A percentile compares a stretch with the other conserved stretches of the same genome.
Conservation (phyloP, 2,888 invertebrate species). For the Pseudolycoriella hygida region DNA sequence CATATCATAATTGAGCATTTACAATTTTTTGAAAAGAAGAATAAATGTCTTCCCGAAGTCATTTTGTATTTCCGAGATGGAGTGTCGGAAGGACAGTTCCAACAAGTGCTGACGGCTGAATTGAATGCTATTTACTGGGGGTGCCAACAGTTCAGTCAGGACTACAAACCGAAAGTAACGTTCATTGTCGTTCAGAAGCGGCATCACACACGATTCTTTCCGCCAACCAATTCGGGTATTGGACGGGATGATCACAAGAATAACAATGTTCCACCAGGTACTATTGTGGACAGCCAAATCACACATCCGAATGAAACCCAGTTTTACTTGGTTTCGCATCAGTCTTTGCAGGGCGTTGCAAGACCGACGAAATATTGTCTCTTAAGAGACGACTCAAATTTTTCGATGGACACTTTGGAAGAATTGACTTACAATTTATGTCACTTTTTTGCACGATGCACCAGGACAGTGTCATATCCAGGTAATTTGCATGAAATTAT, state of each 20-base stretch:
- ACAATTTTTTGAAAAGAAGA: constrained; percentile 33
- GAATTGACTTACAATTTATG: constrained; percentile 66
- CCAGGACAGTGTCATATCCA: constrained; percentile 67
- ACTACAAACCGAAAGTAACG: constrained; percentile 38
- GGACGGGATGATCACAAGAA: constrained; percentile 32
- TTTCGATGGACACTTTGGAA: constrained; percentile 58
- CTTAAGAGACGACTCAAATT: constrained; percentile 60
- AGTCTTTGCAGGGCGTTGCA: constrained; percentile 65
- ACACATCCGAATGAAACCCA: constrained; percentile 76
- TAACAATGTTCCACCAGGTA: constrained; percentile 68
- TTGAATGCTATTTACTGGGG: constrained; percentile 53
- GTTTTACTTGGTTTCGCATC: constrained; percentile 69
- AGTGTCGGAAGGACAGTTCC: constrained; percentile 73
- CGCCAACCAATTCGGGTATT: constrained; percentile 21
- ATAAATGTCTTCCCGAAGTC: constrained; percentile 24
- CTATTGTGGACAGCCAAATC: constrained; percentile 69
- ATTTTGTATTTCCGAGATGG: constrained; percentile 74
- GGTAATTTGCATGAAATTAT: too few relatives aligned
- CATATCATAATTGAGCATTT: constrained; percentile 49
- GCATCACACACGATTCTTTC: constrained; percentile 68
- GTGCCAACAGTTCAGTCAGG: constrained; percentile 26
- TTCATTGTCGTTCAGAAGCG: constrained; percentile 93
- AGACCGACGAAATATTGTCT: constrained; percentile 75
- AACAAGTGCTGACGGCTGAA: constrained; percentile 35
- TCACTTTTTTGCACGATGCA: constrained; percentile 71